phyloP scores from a whole-genome alignment of 92 coral and sea anemone genomes.

The Montipora capitata region DNA sequence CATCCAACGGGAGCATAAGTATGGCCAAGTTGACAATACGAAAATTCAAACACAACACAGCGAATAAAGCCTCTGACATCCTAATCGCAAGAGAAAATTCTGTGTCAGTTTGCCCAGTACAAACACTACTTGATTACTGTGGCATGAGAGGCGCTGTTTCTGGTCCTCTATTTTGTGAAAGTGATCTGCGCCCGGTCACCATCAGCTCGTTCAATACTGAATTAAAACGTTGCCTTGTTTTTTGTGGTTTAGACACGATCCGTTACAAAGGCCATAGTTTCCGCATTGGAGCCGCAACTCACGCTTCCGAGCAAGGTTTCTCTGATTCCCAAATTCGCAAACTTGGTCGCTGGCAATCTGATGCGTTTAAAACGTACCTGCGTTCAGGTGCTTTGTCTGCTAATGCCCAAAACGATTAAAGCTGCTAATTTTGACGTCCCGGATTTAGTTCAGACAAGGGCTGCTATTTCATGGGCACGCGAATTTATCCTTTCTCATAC shows the following conservation, averaged over 20 bases:
- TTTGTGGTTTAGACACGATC: slow-evolving; percentile 57
- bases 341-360: slow-evolving; percentile 58
- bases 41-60: too few relatives aligned
- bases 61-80: slow-evolving; percentile 23
- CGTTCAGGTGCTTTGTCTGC: slow-evolving; percentile 29
- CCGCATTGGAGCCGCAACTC: slow-evolving; percentile 59
- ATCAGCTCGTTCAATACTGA: slow-evolving; percentile 21
- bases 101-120: slow-evolving; percentile 50
- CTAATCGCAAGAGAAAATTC: slow-evolving; percentile 33
- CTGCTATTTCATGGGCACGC: slow-evolving; percentile 38
- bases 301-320: slow-evolving; percentile 55
- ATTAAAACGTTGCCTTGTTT: slow-evolving; percentile 42
- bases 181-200: slow-evolving; percentile 45
- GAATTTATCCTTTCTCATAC: slow-evolving; percentile 29
- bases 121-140: slow-evolving; percentile 43
- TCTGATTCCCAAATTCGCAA: slow-evolving; percentile 59
- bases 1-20: slow-evolving; percentile 35
- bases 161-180: slow-evolving; percentile 47
- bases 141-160: slow-evolving; percentile 33
- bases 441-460: slow-evolving; percentile 29
- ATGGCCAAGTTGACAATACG: slow-evolving; percentile 40
- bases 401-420: slow-evolving; percentile 14
- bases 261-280: slow-evolving; percentile 64
- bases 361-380: slow-evolving; percentile 43
- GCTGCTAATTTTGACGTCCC: slow-evolving; percentile 30